phyloP scores from a whole-genome alignment of 2,888 invertebrate genomes.

The Lacanobia wlatinum region DNA sequence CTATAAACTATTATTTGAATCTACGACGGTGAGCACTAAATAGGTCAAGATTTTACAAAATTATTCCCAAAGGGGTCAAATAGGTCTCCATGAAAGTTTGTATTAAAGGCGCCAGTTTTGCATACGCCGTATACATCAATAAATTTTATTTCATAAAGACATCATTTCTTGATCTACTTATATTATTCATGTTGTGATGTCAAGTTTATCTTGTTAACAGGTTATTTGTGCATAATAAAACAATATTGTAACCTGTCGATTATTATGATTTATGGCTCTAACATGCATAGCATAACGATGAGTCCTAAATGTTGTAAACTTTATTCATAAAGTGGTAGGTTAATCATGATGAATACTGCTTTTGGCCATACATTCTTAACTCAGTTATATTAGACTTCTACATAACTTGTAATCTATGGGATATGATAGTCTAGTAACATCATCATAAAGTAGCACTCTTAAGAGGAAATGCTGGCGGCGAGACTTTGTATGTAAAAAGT shows the following conservation, averaged over 20 bases:
- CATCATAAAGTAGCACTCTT: neutral
- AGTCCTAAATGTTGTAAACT: conserved; percentile 5
- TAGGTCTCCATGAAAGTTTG: too few relatives aligned
- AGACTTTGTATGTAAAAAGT: too few relatives aligned
- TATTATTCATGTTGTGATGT: conserved; percentile 44
- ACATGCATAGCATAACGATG: conserved; percentile 6
- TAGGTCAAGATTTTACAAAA: too few relatives aligned
- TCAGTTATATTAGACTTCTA: neutral
- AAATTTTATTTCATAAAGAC: conserved; percentile 1
- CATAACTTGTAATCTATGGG: neutral
- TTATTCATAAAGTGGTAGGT: conserved; percentile 7
- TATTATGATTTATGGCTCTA: conserved; percentile 43
- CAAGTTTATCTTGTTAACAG: conserved; percentile 42
- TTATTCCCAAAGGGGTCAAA: too few relatives aligned
- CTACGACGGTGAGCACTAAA: too few relatives aligned
- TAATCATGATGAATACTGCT: neutral
- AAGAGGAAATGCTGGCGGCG: too few relatives aligned
- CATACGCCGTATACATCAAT: neutral
- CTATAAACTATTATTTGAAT: too few relatives aligned
- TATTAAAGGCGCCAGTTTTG: too few relatives aligned
- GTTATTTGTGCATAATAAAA: conserved; percentile 40
- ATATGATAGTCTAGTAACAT: too few relatives aligned
- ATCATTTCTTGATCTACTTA: conserved; percentile 34
- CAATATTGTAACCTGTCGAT: conserved; percentile 29
- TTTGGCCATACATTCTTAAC: neutral